A percentile compares a stretch with the other conserved stretches of the same genome.
Conservation (phyloP, 2,888 invertebrate species). For the Pecten maximus region DNA sequence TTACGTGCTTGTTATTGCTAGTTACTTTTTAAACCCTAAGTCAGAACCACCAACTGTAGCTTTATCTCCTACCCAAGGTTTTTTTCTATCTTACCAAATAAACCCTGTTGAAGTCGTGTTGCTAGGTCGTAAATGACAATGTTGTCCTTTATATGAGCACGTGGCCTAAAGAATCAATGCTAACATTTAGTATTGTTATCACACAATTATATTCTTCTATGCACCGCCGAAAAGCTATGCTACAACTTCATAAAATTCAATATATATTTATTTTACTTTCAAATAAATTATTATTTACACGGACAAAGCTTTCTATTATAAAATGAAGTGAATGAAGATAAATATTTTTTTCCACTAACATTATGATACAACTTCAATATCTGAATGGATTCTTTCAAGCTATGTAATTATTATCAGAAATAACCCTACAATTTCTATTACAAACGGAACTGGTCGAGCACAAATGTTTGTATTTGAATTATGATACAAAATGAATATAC, state of each 20-base stretch:
- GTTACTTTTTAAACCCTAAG: too few species aligned
- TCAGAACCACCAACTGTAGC: too few species aligned
- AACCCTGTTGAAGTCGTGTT: too few species aligned
- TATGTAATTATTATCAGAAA: background rate
- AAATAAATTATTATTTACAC: background rate
- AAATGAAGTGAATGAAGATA: background rate
- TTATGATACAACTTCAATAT: background rate
- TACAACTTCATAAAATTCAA: background rate
- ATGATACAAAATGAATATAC: slow-evolving; percentile 9
- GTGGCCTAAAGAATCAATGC: background rate
- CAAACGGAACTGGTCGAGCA: background rate
- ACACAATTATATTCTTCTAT: background rate
- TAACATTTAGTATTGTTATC: background rate
- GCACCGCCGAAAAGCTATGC: background rate
- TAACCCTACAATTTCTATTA: background rate
- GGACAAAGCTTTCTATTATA: background rate
- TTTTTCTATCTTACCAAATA: too few species aligned
- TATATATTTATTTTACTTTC: background rate
- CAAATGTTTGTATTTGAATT: slow-evolving; percentile 23
- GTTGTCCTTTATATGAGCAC: background rate
- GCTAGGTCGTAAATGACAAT: background rate
- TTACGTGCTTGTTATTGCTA: too few species aligned
- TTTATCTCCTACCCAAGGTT: too few species aligned
- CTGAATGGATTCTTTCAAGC: background rate
- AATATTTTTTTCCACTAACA: background rate